Conservation (phyloP, 2,888 invertebrate genomes). For the Tridacna gigas region DNA sequence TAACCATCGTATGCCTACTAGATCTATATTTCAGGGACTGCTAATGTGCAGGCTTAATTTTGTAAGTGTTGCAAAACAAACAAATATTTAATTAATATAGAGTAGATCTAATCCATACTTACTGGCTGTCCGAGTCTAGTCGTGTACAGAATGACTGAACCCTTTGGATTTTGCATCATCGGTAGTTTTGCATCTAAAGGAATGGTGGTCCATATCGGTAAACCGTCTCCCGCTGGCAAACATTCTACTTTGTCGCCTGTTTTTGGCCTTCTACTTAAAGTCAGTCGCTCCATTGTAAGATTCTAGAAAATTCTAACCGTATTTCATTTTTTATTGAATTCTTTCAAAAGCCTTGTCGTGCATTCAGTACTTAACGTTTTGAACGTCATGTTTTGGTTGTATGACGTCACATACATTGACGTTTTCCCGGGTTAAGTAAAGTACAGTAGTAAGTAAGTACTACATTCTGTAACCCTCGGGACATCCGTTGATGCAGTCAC, state of each 20-base stretch:
- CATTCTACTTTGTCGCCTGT: slow-evolving; percentile 64
- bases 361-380: background rate
- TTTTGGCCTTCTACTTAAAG: slow-evolving; percentile 60
- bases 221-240: slow-evolving; percentile 74
- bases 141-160: slow-evolving; percentile 86
- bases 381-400: slow-evolving; percentile 1
- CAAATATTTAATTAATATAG: too few species aligned
- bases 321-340: too few species aligned
- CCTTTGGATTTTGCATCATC: slow-evolving; percentile 86
- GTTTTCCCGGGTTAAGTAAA: background rate
- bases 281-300: slow-evolving; percentile 62
- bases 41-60: too few species aligned
- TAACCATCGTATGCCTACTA: too few species aligned
- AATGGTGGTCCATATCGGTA: slow-evolving; percentile 87
- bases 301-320: too few species aligned
- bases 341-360: too few species aligned
- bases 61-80: too few species aligned
- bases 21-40: too few species aligned
- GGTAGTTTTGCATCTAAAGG: slow-evolving; percentile 87
- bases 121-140: slow-evolving; percentile 86
- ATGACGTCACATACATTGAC: slow-evolving; percentile 10
- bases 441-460: too few species aligned
- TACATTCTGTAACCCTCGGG: too few species aligned
- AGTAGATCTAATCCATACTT: slow-evolving; percentile 62
- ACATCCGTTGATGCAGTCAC: too few species aligned